Conservation (phyloP, 2,113 vertebrate genomes). For the Ochotona curzoniae region DNA sequence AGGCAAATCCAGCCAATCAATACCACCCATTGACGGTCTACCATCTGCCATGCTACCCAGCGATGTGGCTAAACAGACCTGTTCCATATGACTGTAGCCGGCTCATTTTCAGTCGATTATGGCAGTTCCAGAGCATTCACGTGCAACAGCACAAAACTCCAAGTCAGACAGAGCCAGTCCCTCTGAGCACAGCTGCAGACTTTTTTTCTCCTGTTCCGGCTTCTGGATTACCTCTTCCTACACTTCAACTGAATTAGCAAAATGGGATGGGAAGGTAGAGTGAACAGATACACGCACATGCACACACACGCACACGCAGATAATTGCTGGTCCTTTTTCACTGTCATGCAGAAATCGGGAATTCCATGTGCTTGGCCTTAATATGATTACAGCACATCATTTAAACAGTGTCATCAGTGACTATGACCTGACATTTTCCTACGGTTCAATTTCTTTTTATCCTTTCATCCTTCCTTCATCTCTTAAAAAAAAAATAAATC, state of each 20-base stretch:
- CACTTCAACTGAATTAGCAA: constrained; percentile 70
- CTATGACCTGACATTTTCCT: constrained; percentile 81
- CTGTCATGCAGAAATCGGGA: constrained; percentile 76
- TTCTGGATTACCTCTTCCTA: constrained; percentile 69
- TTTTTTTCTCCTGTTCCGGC: constrained; percentile 49
- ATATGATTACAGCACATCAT: constrained; percentile 83
- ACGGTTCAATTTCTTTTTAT: constrained; percentile 75
- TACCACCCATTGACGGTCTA: constrained; percentile 93
- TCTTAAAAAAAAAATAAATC: constrained; percentile 46
- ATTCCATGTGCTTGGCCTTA: constrained; percentile 80
- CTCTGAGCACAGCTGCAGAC: constrained; percentile 67
- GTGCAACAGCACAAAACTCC: constrained; percentile 83
- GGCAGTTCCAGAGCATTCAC: constrained; percentile 85
- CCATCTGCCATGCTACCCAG: constrained; percentile 94
- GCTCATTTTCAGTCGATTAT: constrained; percentile 88
- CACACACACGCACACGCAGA: not conserved
- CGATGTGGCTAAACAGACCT: constrained; percentile 89
- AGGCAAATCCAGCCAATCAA: constrained; percentile 93
- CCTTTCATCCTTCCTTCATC: constrained; percentile 16
- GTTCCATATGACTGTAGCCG: constrained; percentile 84
- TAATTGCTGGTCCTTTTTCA: constrained; percentile 73
- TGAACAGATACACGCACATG: constrained; percentile 57
- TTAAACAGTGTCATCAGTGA: constrained; percentile 81
- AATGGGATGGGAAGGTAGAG: constrained; percentile 72
- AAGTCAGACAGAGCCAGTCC: constrained; percentile 71